Conservation (phyloP, 1,140 invertebrate genomes). For the Aphis craccivora region DNA sequence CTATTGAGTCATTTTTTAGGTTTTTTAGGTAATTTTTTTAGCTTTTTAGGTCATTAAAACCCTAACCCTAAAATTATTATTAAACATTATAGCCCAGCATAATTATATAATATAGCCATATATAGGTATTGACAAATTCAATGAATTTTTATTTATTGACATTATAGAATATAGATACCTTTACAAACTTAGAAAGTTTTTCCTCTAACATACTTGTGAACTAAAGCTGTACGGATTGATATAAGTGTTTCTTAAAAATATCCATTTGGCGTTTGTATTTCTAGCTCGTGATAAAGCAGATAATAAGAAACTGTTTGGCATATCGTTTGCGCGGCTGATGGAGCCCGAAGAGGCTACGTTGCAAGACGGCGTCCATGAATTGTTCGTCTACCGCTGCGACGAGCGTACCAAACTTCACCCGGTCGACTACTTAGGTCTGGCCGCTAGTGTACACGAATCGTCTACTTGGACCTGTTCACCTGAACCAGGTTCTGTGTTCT, state of each 20-base stretch:
- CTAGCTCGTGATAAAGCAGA: constrained; percentile 86
- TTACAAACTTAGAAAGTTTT: not conserved
- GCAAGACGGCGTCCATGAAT: constrained; percentile 84
- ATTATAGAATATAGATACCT: not conserved
- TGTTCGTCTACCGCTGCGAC: constrained; percentile 93
- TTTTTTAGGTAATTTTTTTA: too few species aligned
- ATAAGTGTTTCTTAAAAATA: not conserved
- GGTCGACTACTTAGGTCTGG: constrained; percentile 77
- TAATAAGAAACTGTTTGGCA: constrained; percentile 88
- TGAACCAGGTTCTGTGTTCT: constrained; percentile 70
- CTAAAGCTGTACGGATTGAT: not conserved
- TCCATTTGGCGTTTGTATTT: constrained; percentile 60
- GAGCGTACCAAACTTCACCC: constrained; percentile 78
- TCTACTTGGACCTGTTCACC: constrained; percentile 64
- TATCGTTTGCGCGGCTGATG: constrained; percentile 90
- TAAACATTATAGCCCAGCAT: not conserved
- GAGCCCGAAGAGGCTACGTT: constrained; percentile 87
- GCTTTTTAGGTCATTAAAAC: too few species aligned
- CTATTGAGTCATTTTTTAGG: too few species aligned
- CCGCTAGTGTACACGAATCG: constrained; percentile 73
- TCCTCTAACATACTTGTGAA: not conserved
- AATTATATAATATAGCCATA: not conserved
- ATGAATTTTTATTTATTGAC: not conserved
- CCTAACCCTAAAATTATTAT: not conserved
- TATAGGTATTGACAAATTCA: not conserved